Evolutionary conservation across 2,113 vertebrate genomes (phyloP).

Genomic region (Arenaria interpres): DNA sequence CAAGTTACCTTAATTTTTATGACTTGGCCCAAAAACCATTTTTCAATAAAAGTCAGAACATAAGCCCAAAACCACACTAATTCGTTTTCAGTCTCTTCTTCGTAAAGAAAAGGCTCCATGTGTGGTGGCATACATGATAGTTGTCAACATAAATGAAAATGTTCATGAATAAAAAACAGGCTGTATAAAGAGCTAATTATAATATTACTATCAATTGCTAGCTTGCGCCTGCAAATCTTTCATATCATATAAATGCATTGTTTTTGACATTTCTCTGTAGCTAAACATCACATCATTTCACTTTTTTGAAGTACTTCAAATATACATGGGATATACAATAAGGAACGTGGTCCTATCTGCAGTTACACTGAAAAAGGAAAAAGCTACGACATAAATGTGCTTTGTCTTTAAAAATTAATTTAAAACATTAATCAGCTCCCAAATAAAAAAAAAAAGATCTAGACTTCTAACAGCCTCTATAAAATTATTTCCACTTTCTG

Average conservation of each 20-base stretch:
- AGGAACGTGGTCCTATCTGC: not conserved
- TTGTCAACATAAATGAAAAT: constrained; percentile 72
- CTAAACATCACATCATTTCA: constrained; percentile 69
- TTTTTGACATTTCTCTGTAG: constrained; percentile 61
- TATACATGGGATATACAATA: not conserved
- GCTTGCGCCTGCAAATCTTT: constrained; percentile 52
- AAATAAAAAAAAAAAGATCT: not conserved
- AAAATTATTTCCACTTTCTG: not conserved
- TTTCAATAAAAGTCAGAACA: not conserved
- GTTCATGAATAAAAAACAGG: constrained; percentile 67
- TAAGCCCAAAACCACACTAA: not conserved
- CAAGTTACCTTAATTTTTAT: not conserved
- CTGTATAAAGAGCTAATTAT: constrained; percentile 68
- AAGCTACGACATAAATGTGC: not conserved
- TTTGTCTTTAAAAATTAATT: not conserved
- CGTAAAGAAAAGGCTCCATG: not conserved
- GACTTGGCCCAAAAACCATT: not conserved
- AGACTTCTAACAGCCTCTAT: not conserved
- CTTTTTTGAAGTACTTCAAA: constrained; percentile 25
- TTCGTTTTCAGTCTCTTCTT: not conserved
- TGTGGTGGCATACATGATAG: constrained; percentile 50
- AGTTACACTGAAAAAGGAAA: not conserved
- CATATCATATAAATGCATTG: constrained; percentile 61
- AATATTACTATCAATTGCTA: constrained; percentile 70
- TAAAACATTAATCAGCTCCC: not conserved